Evolutionary conservation across 2,888 invertebrate genomes (phyloP), one percentile per base, ranked within the genome.

Genomic region (Listrodromus nycthemerus): DNA sequence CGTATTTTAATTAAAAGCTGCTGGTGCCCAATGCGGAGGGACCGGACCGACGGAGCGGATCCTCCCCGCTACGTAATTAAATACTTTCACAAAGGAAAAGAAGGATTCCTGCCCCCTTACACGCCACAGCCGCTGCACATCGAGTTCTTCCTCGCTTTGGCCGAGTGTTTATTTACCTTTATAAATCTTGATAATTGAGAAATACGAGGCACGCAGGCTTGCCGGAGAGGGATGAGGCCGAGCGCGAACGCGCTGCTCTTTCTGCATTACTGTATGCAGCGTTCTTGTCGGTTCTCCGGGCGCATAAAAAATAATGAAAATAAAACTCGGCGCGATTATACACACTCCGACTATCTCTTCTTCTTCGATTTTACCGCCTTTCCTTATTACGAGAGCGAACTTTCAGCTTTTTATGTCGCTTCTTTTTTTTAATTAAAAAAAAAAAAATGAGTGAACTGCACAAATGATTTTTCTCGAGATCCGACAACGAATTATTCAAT

Each of bases 1-100:
- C 80, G 73, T 77, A 83, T 80, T 83, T 83, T 83, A 83, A 83
- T 83, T 83, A 83, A 83, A 83, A 83, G 83, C 80, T 67, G 45
- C 55, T 37, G 33, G 58, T 71, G 61, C 80, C 70, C 65, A 45
- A 52, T 71, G 16, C 58, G 52, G 52, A 7, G 27, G 52, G 80
- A 50, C 33, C 48, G 74, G 30, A 16, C 24, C 1, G 21, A 4
- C 55, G 66, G 10, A 27, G 48, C 74, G 33, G 58, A 76, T 76
- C 76, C 41, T 48, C 45, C 73, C 27, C 61, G 27, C 52, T 48
- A 63, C 67, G 83, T 77, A 83, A 83, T 80, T 80, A 83, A 77
- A 83, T 83, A 83, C 83, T 61, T 80, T 80, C 48, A 80, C 80
- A 83, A 76, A 80, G 80, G 61, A 41, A 76, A 77, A 71, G 61